Evolutionary conservation across 2,888 invertebrate species (phyloP).

Genomic region (Griposia aprilina): DNA sequence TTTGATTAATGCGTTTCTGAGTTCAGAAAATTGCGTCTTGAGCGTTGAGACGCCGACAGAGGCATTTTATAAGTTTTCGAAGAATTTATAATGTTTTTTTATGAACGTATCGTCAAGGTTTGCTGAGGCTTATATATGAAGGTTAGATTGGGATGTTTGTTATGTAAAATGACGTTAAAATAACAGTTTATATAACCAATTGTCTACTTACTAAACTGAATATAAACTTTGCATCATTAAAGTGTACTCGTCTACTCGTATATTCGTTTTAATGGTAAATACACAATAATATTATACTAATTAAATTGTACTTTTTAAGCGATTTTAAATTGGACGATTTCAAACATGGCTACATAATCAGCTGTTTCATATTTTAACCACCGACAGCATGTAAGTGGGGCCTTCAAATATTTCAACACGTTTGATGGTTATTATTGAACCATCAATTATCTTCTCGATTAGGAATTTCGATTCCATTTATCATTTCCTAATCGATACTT

Average conservation of each 20-base stretch:
- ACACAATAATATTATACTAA: not conserved
- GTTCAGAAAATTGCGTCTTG: conserved; percentile 84
- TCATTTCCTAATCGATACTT: conserved; percentile 63
- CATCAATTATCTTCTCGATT: conserved; percentile 60
- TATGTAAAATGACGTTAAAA: conserved; percentile 22
- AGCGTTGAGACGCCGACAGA: conserved; percentile 76
- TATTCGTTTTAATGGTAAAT: not conserved
- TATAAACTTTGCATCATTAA: too few species aligned
- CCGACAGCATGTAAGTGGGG: conserved; percentile 8
- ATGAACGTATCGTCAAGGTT: conserved; percentile 69
- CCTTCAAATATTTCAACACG: conserved; percentile 46
- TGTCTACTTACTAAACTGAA: conserved; percentile 1
- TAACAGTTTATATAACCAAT: not conserved
- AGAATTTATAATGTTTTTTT: conserved; percentile 70
- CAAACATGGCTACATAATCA: not conserved
- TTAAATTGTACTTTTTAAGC: not conserved
- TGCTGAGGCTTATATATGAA: conserved; percentile 61
- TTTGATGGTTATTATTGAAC: conserved; percentile 43
- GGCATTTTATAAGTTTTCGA: conserved; percentile 72
- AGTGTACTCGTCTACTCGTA: not conserved
- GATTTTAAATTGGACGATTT: not conserved
- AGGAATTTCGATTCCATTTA: conserved; percentile 55
- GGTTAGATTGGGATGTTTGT: conserved; percentile 58
- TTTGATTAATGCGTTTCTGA: conserved; percentile 89
- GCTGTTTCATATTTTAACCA: conserved; percentile 24